phyloP scores from a whole-genome alignment of 2,888 invertebrate species.

The Poecilobothrus nobilitatus region DNA sequence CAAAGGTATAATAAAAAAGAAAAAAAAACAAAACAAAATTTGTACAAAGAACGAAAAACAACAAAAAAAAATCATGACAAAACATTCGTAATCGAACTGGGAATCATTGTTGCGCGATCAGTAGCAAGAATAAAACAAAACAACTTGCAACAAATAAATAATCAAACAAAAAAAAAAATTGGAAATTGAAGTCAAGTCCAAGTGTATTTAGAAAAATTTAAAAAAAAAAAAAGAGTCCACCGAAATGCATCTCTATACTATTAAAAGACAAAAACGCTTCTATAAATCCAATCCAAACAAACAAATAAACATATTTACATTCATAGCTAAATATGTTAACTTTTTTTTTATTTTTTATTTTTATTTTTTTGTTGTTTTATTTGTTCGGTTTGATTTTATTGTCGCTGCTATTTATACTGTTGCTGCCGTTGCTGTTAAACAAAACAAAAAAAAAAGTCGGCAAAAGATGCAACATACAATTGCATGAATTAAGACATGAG shows the following conservation, averaged over 20 bases:
- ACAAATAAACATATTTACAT: not conserved
- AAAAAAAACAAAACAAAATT: not conserved
- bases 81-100: slow-evolving; percentile 1
- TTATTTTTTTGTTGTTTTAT: no score
- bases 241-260: not conserved
- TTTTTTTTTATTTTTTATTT: no score
- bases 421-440: no score
- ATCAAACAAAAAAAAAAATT: not conserved
- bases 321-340: no score
- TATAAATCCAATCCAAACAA: not conserved
- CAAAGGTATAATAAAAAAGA: not conserved
- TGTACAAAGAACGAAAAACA: not conserved
- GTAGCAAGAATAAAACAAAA: not conserved
- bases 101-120: slow-evolving; percentile 4
- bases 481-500: slow-evolving; percentile 27
- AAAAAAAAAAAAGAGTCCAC: not conserved
- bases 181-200: not conserved
- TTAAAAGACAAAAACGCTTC: not conserved
- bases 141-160: not conserved
- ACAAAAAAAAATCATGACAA: not conserved
- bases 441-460: not conserved
- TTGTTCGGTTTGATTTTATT: not conserved
- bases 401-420: no score
- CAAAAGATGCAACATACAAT: slow-evolving; percentile 1
- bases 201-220: not conserved